A percentile compares a stretch with the other conserved stretches of the same genome.
These are phyloP conservation scores for Musca domestica DNA, from an alignment of 1,140 invertebrate genomes.

Conservation along the genomic window DNA sequence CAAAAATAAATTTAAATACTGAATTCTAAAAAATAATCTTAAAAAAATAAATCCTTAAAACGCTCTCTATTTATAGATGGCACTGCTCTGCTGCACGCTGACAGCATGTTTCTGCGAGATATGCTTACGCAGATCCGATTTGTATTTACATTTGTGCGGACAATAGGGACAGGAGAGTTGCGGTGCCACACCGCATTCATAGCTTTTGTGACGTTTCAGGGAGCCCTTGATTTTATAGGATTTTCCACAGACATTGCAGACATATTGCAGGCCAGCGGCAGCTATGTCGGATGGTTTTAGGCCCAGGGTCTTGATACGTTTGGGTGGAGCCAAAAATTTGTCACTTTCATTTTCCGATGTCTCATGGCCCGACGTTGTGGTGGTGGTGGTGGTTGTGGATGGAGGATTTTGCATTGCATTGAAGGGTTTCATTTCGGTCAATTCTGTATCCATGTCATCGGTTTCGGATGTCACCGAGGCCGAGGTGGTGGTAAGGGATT, in stretches of 20 bases:
- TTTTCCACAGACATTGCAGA: conserved; percentile 59
- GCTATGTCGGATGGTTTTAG: conserved; percentile 25
- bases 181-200: conserved; percentile 64
- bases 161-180: conserved; percentile 48
- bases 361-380: conserved; percentile 28
- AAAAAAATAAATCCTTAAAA: no score
- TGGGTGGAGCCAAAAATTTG: conserved; percentile 31
- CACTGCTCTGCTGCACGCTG: not conserved
- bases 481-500: not conserved
- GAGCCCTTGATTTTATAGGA: conserved; percentile 60
- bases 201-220: conserved; percentile 59
- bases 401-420: not conserved
- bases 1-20: no score
- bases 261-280: conserved; percentile 47
- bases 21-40: no score
- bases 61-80: no score
- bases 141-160: conserved; percentile 52
- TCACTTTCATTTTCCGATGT: conserved; percentile 34
- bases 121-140: conserved; percentile 50
- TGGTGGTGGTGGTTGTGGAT: conserved; percentile 29
- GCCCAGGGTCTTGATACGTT: conserved; percentile 28
- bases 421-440: not conserved
- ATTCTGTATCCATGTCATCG: not conserved
- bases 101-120: conserved; percentile 48
- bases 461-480: not conserved